Conservation (phyloP, 1,140 invertebrate species). For the Camponotus pennsylvanicus region DNA sequence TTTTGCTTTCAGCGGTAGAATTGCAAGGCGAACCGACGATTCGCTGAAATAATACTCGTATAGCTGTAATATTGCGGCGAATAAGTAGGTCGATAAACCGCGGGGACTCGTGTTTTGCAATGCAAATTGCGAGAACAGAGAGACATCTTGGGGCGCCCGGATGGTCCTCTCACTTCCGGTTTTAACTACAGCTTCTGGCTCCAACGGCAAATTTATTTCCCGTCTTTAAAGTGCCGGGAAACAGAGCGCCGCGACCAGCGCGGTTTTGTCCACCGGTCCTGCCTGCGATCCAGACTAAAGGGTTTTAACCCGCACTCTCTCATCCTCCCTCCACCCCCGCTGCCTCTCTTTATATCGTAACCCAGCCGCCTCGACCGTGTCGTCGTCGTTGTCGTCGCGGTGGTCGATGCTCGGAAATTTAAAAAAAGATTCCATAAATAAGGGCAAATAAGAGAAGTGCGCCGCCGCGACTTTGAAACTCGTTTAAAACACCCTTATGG, state of each 20-base stretch:
- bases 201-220: constrained; percentile 76
- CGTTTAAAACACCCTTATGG: constrained; percentile 34
- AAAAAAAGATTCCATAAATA: constrained; percentile 65
- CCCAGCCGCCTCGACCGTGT: constrained; percentile 26
- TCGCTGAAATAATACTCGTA: not conserved
- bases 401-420: constrained; percentile 70
- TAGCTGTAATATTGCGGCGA: not conserved
- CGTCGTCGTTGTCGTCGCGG: constrained; percentile 35
- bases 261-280: constrained; percentile 54
- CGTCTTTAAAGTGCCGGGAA: constrained; percentile 78
- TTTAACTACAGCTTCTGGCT: not conserved
- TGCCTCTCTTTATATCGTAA: constrained; percentile 51
- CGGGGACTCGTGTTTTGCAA: constrained; percentile 14
- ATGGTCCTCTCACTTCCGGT: constrained; percentile 1
- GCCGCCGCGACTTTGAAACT: constrained; percentile 35
- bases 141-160: not conserved
- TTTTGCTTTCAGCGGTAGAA: not conserved
- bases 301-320: constrained; percentile 79
- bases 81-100: constrained; percentile 50
- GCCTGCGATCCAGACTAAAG: constrained; percentile 84
- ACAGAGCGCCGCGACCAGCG: constrained; percentile 75
- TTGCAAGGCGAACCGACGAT: not conserved
- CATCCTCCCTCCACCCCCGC: constrained; percentile 34
- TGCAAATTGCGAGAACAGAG: constrained; percentile 19
- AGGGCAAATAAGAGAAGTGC: constrained; percentile 38